phyloP scores from a whole-genome alignment of 1,140 invertebrate genomes.

The Rhynchophorus ferrugineus region DNA sequence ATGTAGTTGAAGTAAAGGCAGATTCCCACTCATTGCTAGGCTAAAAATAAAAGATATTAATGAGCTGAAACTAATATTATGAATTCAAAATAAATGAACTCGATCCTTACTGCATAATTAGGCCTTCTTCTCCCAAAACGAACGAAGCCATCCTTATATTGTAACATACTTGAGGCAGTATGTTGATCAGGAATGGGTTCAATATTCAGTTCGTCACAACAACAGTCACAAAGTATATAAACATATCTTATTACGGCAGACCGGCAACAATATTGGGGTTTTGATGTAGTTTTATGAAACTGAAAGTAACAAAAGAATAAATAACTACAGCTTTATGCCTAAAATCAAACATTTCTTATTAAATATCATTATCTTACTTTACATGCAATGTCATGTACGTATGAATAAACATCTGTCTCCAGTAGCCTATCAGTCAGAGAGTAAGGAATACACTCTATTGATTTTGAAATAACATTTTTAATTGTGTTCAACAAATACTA shows the following conservation, averaged over 20 bases:
- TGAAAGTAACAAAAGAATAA: conserved; percentile 29
- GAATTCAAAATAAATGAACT: background rate
- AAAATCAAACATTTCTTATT: background rate
- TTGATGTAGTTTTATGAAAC: conserved; percentile 45
- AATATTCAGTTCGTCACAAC: conserved; percentile 44
- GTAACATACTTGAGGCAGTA: background rate
- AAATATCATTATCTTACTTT: conserved; percentile 35
- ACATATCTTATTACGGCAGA: conserved; percentile 48
- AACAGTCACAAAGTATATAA: conserved; percentile 48
- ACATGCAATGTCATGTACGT: conserved; percentile 43
- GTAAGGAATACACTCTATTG: conserved; percentile 40
- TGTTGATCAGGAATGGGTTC: conserved; percentile 31
- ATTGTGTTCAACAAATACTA: background rate
- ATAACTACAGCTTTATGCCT: background rate
- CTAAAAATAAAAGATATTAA: too few species aligned
- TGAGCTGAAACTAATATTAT: too few species aligned
- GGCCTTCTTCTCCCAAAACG: background rate
- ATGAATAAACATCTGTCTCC: conserved; percentile 46
- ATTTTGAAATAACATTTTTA: conserved; percentile 30
- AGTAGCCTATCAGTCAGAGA: conserved; percentile 43
- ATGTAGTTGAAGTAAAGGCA: too few species aligned
- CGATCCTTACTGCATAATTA: background rate
- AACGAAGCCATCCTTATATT: background rate
- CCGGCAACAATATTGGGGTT: conserved; percentile 44
- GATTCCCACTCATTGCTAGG: too few species aligned